Percentiles rank a stretch among this genome's conserved stretches.
phyloP scores from a whole-genome alignment of 2,113 vertebrate species.

The Pomatorhinus ruficollis region DNA sequence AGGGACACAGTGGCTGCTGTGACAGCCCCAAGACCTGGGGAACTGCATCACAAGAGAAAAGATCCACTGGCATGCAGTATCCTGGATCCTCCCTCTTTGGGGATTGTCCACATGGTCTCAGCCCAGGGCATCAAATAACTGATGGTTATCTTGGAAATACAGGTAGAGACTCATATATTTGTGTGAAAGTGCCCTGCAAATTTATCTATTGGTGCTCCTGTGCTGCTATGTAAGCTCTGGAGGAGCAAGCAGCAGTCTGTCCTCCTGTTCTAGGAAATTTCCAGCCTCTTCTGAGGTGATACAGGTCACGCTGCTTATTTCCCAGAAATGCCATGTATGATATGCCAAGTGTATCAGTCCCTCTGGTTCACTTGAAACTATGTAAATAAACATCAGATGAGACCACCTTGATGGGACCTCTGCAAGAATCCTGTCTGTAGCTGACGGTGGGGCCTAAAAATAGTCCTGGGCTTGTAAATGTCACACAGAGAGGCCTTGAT shows the following conservation, averaged over 20 bases:
- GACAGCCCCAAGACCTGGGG: not conserved
- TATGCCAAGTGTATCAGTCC: not conserved
- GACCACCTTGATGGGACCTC: not conserved
- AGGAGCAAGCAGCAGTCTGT: not conserved
- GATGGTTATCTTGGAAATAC: not conserved
- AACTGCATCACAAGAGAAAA: not conserved
- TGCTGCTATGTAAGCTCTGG: not conserved
- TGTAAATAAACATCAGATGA: not conserved
- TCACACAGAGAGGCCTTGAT: not conserved
- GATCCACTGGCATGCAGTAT: not conserved
- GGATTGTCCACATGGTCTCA: not conserved
- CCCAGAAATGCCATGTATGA: not conserved
- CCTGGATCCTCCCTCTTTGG: not conserved
- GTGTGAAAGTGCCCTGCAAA: not conserved
- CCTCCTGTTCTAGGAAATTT: not conserved
- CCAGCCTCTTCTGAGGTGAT: not conserved
- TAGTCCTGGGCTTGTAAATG: conserved; percentile 21
- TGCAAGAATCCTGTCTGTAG: not conserved
- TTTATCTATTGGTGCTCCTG: not conserved
- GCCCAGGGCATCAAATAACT: not conserved
- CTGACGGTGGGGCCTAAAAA: not conserved
- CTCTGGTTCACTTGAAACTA: not conserved
- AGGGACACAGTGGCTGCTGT: not conserved
- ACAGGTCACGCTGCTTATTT: not conserved
- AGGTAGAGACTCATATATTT: not conserved